phyloP scores from a whole-genome alignment of 1,140 invertebrate genomes.

The Neuroterus valhalla region DNA sequence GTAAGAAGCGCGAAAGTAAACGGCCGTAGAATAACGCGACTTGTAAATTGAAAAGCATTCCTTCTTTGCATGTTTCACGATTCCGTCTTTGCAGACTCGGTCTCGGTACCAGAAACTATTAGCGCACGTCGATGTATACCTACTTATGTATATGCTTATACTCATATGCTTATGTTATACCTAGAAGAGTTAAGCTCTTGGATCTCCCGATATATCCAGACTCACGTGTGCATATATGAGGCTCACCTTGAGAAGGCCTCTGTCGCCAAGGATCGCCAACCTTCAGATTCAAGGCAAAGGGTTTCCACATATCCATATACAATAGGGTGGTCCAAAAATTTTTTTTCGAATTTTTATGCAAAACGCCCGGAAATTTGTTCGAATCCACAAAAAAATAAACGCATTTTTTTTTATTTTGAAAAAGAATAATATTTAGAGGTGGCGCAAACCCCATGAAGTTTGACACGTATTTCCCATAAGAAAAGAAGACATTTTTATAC shows the following conservation, averaged over 20 bases:
- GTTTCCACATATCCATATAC: not conserved
- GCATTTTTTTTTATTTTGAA: too few species aligned
- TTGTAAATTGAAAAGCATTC: slow-evolving; percentile 23
- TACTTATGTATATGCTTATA: slow-evolving; percentile 11
- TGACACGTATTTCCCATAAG: too few species aligned
- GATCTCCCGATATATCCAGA: slow-evolving; percentile 8
- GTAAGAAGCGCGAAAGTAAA: slow-evolving; percentile 1
- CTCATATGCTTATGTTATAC: too few species aligned
- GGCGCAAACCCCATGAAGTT: too few species aligned
- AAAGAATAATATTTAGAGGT: too few species aligned
- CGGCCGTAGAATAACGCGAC: slow-evolving; percentile 6
- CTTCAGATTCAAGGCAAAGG: slow-evolving; percentile 1
- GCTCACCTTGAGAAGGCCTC: slow-evolving; percentile 29
- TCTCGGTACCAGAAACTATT: not conserved
- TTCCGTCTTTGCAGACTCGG: not conserved
- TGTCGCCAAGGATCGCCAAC: slow-evolving; percentile 25
- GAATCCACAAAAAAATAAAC: too few species aligned
- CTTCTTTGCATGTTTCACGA: not conserved
- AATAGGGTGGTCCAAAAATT: too few species aligned
- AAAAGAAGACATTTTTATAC: too few species aligned
- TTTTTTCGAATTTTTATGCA: too few species aligned
- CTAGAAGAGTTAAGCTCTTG: slow-evolving; percentile 11
- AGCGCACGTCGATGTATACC: not conserved
- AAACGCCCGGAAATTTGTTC: too few species aligned
- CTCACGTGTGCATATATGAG: slow-evolving; percentile 12